Percentiles rank a stretch among this genome's conserved stretches.
These are phyloP conservation scores for Crocodylus rhombifer DNA, from an alignment of 2,797 vertebrate species.

Conservation along the genomic window DNA sequence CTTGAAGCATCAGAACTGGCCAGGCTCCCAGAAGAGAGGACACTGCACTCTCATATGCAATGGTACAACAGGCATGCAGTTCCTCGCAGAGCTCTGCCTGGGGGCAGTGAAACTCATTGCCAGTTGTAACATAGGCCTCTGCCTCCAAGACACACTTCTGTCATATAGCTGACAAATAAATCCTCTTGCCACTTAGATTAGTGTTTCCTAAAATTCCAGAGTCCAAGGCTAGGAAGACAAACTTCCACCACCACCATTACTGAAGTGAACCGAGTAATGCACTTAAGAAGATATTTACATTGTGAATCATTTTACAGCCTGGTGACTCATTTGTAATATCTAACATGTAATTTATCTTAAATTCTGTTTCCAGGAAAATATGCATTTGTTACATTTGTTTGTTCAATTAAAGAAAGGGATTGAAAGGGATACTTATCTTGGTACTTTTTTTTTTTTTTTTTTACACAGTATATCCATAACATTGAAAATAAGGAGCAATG, in stretches of 20 bases:
- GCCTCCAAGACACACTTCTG: neutral
- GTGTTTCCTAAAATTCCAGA: neutral
- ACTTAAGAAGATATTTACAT: neutral
- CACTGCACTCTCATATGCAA: neutral
- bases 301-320: neutral
- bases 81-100: neutral
- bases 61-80: neutral
- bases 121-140: neutral
- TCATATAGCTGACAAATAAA: neutral
- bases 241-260: neutral
- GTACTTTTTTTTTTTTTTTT: neutral
- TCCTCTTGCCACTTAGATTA: neutral
- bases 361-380: neutral
- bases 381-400: neutral
- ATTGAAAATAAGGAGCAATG: constrained; percentile 9
- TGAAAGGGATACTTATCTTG: neutral
- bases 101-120: neutral
- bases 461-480: neutral
- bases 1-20: neutral
- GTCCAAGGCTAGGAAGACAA: neutral
- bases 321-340: neutral
- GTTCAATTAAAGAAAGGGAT: neutral
- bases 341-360: neutral
- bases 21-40: neutral
- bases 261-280: neutral